Base-by-base conservation (phyloP, 2,888 invertebrate species). In the Xiphydria camelus region DNA sequence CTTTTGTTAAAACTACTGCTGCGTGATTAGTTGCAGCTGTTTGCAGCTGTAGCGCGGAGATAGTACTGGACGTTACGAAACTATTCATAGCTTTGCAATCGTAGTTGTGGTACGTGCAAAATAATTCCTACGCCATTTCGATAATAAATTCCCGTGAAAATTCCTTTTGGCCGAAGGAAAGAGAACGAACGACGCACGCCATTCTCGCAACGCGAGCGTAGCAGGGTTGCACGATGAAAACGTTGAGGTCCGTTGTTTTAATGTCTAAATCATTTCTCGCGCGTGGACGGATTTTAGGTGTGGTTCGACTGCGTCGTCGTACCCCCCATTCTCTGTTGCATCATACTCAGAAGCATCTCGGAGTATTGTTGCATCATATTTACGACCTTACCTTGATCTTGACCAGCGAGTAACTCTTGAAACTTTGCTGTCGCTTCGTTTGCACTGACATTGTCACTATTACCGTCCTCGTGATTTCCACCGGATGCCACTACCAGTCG, bases 291-390 rank as follows among this genome's bases (percentile, higher is more conserved):
- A 55, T 43, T 54, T 57, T 67, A 73, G 47, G 66, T 66, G 47
- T 70, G 72, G 60, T 66, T 69, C 7, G 68, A 46, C 49, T 67
- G 70, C 22, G 66, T 59, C n/a, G n/a, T n/a, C n/a, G n/a, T n/a
- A 25, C 66, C 62, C 46, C 64, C 65, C 70, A 83, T 82, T 60
- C 81, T 79, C 62, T 84, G 82, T 62, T 84, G 83, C 70, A 84
- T 81, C 76, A 84, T 78, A 41, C 76, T 80, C 41, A 83, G 68
- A 31, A 84, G 70, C 62, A 82, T 76, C 53, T 84, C 83, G 7
- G 83, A 81, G 64, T 82, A 84, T 61, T 83, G 83, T 59, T 84
- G 82, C 79, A 84, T 82, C 72, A 83, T 79, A 41, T 78, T 79
- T 38, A 82, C 79, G 41, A 82, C 77, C 41, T 79, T 78, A 41